Evolutionary conservation across 1,140 invertebrate species (phyloP).

Genomic region (Stegodyphus dumicola): DNA sequence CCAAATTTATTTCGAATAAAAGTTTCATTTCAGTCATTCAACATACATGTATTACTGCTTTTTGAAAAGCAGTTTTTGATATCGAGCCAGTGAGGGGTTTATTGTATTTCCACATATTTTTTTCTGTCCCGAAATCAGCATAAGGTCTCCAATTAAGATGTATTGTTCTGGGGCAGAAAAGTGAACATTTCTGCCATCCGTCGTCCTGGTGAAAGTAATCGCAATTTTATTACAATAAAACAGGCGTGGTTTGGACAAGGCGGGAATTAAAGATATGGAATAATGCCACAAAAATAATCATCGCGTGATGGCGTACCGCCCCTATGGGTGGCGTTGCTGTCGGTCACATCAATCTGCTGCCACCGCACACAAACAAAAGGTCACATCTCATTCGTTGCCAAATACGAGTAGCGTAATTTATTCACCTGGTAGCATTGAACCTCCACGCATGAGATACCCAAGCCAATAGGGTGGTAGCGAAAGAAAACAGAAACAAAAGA

Average conservation of each 20-base stretch:
- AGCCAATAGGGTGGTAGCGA: slow-evolving; percentile 23
- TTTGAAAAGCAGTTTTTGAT: too few relatives aligned
- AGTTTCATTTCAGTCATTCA: too few relatives aligned
- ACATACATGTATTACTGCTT: too few relatives aligned
- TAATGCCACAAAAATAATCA: slow-evolving; percentile 42
- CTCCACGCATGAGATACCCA: slow-evolving; percentile 30
- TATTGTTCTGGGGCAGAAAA: too few relatives aligned
- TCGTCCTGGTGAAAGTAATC: too few relatives aligned
- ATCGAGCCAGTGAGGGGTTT: too few relatives aligned
- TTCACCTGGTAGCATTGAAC: slow-evolving; percentile 47
- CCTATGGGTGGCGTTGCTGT: slow-evolving; percentile 48
- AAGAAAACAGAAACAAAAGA: slow-evolving; percentile 33
- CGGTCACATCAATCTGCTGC: slow-evolving; percentile 41
- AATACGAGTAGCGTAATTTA: slow-evolving; percentile 58
- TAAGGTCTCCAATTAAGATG: too few relatives aligned
- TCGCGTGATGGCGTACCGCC: slow-evolving; percentile 48
- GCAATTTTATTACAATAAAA: neutral
- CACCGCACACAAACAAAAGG: slow-evolving; percentile 59
- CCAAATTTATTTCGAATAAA: too few relatives aligned
- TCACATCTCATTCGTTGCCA: slow-evolving; percentile 59
- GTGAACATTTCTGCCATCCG: too few relatives aligned
- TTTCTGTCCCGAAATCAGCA: too few relatives aligned
- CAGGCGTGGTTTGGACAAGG: slow-evolving; percentile 19
- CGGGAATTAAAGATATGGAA: slow-evolving; percentile 45
- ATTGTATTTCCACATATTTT: too few relatives aligned